phyloP scores from a whole-genome alignment of 2,113 vertebrate genomes.

The Reinhardtius hippoglossoides region DNA sequence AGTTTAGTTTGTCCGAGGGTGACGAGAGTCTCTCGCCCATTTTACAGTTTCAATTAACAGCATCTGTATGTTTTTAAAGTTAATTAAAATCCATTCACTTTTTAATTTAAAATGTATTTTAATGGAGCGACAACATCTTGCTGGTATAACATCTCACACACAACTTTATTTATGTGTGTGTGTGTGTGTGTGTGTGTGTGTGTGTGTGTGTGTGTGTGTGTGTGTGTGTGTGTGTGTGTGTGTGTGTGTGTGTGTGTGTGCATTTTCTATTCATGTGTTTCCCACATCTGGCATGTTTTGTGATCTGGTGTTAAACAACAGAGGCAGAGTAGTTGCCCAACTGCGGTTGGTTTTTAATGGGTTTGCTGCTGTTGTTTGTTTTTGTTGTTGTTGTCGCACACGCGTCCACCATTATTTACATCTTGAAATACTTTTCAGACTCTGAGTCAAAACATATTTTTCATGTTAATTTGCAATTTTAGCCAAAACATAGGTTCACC shows the following conservation, averaged over 20 bases:
- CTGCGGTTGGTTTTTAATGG: conserved; percentile 44
- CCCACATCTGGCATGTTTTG: conserved; percentile 48
- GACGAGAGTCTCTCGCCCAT: too few relatives aligned
- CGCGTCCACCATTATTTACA: background rate
- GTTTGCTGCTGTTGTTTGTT: conserved; percentile 26
- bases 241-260: conserved; percentile 8
- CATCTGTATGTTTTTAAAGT: too few relatives aligned
- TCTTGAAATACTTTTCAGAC: background rate
- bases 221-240: too few relatives aligned
- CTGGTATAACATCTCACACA: background rate
- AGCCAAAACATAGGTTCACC: background rate
- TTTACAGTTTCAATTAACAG: too few relatives aligned
- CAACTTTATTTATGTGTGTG: background rate
- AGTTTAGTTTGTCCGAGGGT: too few relatives aligned
- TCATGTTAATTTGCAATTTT: conserved; percentile 5
- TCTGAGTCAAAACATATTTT: background rate
- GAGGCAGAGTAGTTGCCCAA: conserved; percentile 17
- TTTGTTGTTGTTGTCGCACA: conserved; percentile 24
- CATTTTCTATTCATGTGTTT: conserved; percentile 15
- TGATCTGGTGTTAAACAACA: conserved; percentile 32
- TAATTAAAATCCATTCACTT: too few relatives aligned
- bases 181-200: background rate
- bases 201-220: too few relatives aligned
- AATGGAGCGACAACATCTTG: background rate
- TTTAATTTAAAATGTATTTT: too few relatives aligned